Base-by-base conservation (phyloP, 2,797 vertebrate genomes). In the Danio albolineatus region DNA sequence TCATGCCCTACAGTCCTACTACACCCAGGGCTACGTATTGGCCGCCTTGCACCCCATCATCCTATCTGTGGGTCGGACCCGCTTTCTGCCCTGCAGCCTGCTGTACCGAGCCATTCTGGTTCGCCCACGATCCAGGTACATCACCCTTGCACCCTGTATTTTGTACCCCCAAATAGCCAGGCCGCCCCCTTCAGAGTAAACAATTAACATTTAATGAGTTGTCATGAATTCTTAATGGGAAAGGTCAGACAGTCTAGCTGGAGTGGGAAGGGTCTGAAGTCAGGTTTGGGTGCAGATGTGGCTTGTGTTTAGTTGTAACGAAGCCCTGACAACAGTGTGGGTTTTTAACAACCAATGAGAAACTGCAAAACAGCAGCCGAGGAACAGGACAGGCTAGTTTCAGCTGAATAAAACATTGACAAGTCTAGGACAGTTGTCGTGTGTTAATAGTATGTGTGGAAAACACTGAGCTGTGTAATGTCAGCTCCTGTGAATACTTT, bases 41-140 rank as follows among this genome's bases (percentile, higher is more conserved):
- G 87, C 92, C 2, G 94, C 97, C 71, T 87, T 99, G 84, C 98
- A 99, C 85, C 97, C 98, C 84, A 91, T 98, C 76, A 93, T 98
- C 84, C 94, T 98, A 66, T 95, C 97, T 0, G 84, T 95, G 70
- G 95, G 95, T 5, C 93, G 86, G 0, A 94, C 91, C 8, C 95
- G 92, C 73, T 92, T 86, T 0, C 94, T 98, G 73, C 95, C 98
- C 49, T 96, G 96, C 76, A 98, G 95, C 87, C 92, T 95, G 85
- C 94, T 98, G 5, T 98, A 98, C 88, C 92, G 98, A 0, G 96
- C 94, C 77, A 93, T 98, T 43, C 90, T 99, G 53, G 90, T 93
- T 9, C 94, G 97, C 0, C 90, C 93, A 14, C 95, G 94, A 86
- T 86, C 89, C 81, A 97, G 96, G 97, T 98, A 14, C 36, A 14